Evolutionary conservation across 2,797 vertebrate genomes (phyloP), one percentile per base, ranked within the genome.

Genomic region (Hylomyscus alleni): DNA sequence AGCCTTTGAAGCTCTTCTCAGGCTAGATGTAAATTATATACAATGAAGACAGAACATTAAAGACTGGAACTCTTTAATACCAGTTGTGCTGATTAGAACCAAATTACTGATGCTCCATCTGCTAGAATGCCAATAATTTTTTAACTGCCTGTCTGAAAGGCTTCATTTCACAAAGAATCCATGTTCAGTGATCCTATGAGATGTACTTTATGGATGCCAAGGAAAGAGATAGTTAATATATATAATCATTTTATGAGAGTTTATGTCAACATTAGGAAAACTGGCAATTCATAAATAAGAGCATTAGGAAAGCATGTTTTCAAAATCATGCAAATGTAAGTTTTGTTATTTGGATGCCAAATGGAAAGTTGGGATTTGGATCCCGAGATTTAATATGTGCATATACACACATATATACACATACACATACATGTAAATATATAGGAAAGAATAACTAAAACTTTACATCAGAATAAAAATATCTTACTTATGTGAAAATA

Each of bases 91-190:
- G 94, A 98, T 98, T 97, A 98, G 94, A 91, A 97, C 93, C 96
- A 97, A 98, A 98, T 98, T 98, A 98, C 97, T 91, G 92, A 97
- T 98, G 96, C 97, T 98, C 96, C 97, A 98, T 98, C 98, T 98
- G 97, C 84, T 84, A 20, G 83, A 77, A 86, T 97, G 78, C 95
- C 90, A 97, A 97, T 97, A 97, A 97, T 97, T 97, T 98, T 95
- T 95, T 78, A 98, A 98, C 73, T 97, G 90, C 86, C 56, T 97
- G 86, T 92, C 81, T 94, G 84, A 69, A 98, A 95, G 98, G 94
- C 95, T 98, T 98, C 96, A 96, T 97, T 98, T 98, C 98, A 95
- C 97, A 94, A 97, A 96, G 54, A 95, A 52, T 34, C 83, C 69
- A 29, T 96, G 94, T 95, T 98, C 13, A 3, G 90, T 96, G 83